Evolutionary conservation across 1,140 invertebrate genomes (phyloP).

Genomic region (Daktulosphaira vitifoliae): DNA sequence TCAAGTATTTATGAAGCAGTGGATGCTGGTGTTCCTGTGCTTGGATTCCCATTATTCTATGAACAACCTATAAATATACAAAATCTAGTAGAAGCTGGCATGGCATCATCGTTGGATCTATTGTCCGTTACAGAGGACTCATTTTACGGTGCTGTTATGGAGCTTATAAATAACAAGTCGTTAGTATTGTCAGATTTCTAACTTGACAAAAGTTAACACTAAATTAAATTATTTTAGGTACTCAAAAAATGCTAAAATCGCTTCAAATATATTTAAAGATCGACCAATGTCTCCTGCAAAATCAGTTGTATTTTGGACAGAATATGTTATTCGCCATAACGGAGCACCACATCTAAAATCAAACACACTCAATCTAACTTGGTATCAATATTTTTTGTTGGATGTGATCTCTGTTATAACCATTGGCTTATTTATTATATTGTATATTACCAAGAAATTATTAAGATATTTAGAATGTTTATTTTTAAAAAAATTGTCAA

Average conservation of each 20-base stretch:
- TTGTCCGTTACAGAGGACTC: not conserved
- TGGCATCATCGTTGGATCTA: slow-evolving; percentile 4
- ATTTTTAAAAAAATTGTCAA: no score
- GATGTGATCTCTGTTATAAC: slow-evolving; percentile 38
- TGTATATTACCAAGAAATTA: no score
- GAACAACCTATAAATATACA: slow-evolving; percentile 40
- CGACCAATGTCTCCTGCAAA: slow-evolving; percentile 46
- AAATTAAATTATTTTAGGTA: slow-evolving; percentile 9
- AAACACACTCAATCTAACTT: slow-evolving; percentile 5
- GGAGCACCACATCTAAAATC: slow-evolving; percentile 38
- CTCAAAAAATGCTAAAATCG: slow-evolving; percentile 11
- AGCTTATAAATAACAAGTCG: not conserved
- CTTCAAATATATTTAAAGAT: slow-evolving; percentile 30
- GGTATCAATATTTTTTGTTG: slow-evolving; percentile 34
- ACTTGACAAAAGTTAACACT: no score
- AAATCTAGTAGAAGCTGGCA: not conserved
- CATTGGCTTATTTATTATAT: no score
- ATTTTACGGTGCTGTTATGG: not conserved
- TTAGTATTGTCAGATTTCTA: no score
- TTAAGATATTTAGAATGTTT: no score
- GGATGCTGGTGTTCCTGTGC: slow-evolving; percentile 48
- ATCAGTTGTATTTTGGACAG: slow-evolving; percentile 51
- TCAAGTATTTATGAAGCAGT: slow-evolving; percentile 53
- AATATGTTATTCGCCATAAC: slow-evolving; percentile 47
- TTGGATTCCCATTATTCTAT: slow-evolving; percentile 45